Percentiles rank a stretch among this genome's conserved stretches.
These are phyloP conservation scores for Phaonia tiefii DNA, from an alignment of 2,888 invertebrate genomes.

Conservation along the genomic window DNA sequence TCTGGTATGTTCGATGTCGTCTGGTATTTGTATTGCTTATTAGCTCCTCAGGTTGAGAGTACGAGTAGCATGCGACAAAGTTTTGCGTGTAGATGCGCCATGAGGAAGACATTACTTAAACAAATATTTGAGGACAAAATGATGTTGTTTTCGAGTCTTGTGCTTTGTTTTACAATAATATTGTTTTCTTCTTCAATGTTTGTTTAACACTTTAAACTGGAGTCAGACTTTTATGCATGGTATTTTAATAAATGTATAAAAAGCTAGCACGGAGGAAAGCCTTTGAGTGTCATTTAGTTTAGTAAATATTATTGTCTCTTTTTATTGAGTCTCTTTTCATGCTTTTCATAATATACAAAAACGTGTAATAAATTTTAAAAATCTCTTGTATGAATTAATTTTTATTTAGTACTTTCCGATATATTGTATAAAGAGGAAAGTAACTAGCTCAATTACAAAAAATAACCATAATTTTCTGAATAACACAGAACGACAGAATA, in stretches of 20 bases:
- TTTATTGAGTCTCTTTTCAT: too few relatives aligned
- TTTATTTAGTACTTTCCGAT: slow-evolving; percentile 69
- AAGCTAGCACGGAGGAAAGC: too few relatives aligned
- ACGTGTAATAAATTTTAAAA: slow-evolving; percentile 21
- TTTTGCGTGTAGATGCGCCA: slow-evolving; percentile 1
- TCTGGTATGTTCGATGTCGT: not conserved
- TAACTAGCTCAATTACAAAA: too few relatives aligned
- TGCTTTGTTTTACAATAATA: slow-evolving; percentile 9
- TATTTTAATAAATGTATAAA: slow-evolving; percentile 1
- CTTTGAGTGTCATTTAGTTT: too few relatives aligned
- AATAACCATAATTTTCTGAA: too few relatives aligned
- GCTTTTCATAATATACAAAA: too few relatives aligned
- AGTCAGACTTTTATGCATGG: slow-evolving; percentile 6
- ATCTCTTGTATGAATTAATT: slow-evolving; percentile 44
- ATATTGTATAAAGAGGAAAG: slow-evolving; percentile 70
- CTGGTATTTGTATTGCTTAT: slow-evolving; percentile 51
- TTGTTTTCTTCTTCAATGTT: slow-evolving; percentile 35
- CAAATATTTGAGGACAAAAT: slow-evolving; percentile 67
- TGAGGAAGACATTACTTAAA: slow-evolving; percentile 68
- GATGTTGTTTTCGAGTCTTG: slow-evolving; percentile 20
- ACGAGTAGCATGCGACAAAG: slow-evolving; percentile 29
- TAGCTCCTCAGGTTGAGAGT: slow-evolving; percentile 47
- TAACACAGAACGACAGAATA: too few relatives aligned
- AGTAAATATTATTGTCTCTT: too few relatives aligned
- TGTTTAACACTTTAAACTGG: slow-evolving; percentile 50